Percentiles rank a stretch among this genome's conserved stretches.
phyloP scores from a whole-genome alignment of 2,113 vertebrate species.

The Lasiurus borealis region DNA sequence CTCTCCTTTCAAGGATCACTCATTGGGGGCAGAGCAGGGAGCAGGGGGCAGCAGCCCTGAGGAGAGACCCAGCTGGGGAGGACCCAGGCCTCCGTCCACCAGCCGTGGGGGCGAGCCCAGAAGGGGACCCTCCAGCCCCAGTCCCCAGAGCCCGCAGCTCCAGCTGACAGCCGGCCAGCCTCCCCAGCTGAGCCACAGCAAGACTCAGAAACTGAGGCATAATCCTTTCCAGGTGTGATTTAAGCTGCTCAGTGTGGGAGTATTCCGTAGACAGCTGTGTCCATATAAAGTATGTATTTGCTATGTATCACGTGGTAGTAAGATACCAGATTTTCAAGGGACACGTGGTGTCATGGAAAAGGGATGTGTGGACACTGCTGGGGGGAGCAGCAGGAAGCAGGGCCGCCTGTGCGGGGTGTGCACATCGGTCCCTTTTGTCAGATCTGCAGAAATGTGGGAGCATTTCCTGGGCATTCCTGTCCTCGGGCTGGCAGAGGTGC shows the following conservation, averaged over 20 bases:
- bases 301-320: neutral
- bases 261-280: neutral
- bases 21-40: too few relatives aligned
- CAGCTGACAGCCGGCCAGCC: neutral
- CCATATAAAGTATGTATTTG: neutral
- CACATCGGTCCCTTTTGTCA: neutral
- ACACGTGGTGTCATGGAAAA: neutral
- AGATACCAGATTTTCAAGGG: neutral
- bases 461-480: neutral
- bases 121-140: neutral
- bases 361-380: neutral
- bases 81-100: neutral
- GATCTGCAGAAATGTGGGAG: neutral
- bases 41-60: neutral
- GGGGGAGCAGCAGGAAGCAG: constrained; percentile 15
- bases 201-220: neutral
- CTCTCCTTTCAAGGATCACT: neutral
- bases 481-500: neutral
- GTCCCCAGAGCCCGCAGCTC: neutral
- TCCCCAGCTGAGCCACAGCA: neutral
- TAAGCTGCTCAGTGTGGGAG: neutral
- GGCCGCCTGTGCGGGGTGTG: fast-evolving
- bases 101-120: neutral
- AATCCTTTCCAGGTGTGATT: neutral
- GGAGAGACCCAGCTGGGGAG: neutral